Evolutionary conservation across 1,140 invertebrate genomes (phyloP).

Genomic region (Bombus fervidus): DNA sequence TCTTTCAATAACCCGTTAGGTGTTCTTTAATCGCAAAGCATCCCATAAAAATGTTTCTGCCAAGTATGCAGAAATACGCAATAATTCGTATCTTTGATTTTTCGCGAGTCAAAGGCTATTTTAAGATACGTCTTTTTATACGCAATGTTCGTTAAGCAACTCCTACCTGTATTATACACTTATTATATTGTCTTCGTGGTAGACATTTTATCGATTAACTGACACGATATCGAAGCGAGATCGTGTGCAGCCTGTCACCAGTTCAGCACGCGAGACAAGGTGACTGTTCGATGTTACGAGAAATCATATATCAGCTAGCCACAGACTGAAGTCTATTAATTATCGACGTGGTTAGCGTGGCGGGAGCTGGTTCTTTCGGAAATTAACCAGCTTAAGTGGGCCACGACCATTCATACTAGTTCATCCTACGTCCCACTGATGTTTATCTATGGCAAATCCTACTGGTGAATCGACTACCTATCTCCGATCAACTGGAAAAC

Average conservation of each 20-base stretch:
- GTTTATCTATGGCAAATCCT: constrained; percentile 25
- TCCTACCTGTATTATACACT: neutral
- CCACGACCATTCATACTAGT: constrained; percentile 21
- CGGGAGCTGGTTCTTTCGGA: constrained; percentile 28
- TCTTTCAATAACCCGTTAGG: neutral
- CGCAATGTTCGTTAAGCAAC: too few relatives aligned
- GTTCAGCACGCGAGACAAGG: neutral
- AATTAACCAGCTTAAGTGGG: constrained; percentile 28
- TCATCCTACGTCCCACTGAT: neutral
- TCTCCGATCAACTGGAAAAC: constrained; percentile 20
- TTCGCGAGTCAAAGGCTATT: too few relatives aligned
- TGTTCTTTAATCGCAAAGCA: neutral
- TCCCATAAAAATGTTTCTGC: neutral
- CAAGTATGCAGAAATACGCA: too few relatives aligned
- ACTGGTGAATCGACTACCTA: neutral
- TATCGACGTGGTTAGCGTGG: constrained; percentile 1
- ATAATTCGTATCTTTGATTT: too few relatives aligned
- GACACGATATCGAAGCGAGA: neutral
- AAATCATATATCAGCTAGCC: constrained; percentile 32
- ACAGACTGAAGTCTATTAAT: constrained; percentile 51
- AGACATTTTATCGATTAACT: neutral
- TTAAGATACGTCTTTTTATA: too few relatives aligned
- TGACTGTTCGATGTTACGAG: neutral
- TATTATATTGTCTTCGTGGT: neutral
- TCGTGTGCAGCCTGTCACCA: neutral